Conservation (phyloP, 2,797 vertebrate genomes). For the Thripadectes ignobilis region DNA sequence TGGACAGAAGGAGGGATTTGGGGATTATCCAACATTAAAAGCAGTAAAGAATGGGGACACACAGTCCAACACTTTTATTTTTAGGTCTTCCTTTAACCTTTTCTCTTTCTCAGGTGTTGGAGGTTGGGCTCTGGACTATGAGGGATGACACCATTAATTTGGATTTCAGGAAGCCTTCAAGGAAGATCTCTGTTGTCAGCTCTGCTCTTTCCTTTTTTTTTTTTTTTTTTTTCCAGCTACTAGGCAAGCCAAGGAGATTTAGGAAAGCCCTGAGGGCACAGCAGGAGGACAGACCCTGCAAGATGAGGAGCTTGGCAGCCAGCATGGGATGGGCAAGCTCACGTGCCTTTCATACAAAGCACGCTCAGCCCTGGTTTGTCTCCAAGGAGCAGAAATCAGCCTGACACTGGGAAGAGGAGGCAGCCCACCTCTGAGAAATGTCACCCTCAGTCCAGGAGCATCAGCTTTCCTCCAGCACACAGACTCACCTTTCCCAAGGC, state of each 20-base stretch:
- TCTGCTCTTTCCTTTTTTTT: background rate
- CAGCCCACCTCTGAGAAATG: background rate
- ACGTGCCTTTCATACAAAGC: background rate
- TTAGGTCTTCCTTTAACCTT: background rate
- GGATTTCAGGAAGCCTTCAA: background rate
- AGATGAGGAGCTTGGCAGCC: background rate
- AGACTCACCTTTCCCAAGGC: background rate
- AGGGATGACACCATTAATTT: background rate
- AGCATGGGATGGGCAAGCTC: background rate
- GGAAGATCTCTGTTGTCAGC: background rate
- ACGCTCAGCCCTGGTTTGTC: background rate
- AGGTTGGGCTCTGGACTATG: background rate
- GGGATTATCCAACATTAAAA: background rate
- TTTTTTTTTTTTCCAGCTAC: background rate
- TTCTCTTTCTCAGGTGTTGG: background rate
- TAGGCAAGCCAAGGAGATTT: background rate
- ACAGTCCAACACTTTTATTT: background rate
- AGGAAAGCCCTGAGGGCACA: background rate
- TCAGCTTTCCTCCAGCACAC: background rate
- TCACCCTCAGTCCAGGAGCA: background rate
- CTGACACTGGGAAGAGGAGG: background rate
- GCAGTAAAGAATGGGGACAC: background rate
- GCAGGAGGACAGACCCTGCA: background rate
- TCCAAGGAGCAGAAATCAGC: background rate
- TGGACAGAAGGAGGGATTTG: background rate